These are phyloP conservation scores for Cylloceria caligata DNA, from an alignment of 2,888 invertebrate genomes.

Conservation along the genomic window DNA sequence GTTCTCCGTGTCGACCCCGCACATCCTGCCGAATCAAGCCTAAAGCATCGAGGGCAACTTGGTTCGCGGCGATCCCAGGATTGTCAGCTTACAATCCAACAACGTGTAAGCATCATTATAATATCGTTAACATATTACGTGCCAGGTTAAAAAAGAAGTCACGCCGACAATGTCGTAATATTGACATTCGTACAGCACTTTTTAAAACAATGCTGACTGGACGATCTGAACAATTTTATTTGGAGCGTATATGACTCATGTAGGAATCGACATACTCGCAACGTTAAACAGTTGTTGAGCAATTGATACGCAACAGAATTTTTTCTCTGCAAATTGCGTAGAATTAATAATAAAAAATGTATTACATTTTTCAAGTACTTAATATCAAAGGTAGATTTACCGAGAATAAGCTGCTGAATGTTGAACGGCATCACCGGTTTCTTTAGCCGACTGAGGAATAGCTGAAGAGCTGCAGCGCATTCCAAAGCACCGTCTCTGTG, in stretches of 20 bases:
- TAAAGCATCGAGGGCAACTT: constrained; percentile 85
- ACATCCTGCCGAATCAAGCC: constrained; percentile 85
- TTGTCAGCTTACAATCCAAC: constrained; percentile 80
- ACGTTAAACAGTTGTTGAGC: background rate
- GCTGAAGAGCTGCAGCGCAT: constrained; percentile 84
- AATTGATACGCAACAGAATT: background rate
- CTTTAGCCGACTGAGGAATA: constrained; percentile 82
- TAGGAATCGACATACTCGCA: constrained; percentile 14
- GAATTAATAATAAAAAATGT: too few relatives aligned
- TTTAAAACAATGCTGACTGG: constrained; percentile 34
- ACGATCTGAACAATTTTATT: background rate
- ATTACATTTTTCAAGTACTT: too few relatives aligned
- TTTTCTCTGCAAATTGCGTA: too few relatives aligned
- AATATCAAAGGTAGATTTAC: constrained; percentile 77
- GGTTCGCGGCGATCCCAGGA: constrained; percentile 83
- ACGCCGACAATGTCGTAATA: background rate
- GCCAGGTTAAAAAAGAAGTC: background rate
- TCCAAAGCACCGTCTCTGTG: constrained; percentile 78
- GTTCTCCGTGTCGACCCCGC: constrained; percentile 82
- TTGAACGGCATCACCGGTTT: constrained; percentile 84
- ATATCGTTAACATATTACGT: background rate
- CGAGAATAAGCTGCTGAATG: constrained; percentile 85
- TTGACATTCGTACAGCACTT: background rate
- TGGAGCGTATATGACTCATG: constrained; percentile 6
- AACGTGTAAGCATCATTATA: constrained; percentile 8